These are phyloP conservation scores for Drosophila lowei DNA, from an alignment of 1,140 invertebrate species.

Conservation along the genomic window DNA sequence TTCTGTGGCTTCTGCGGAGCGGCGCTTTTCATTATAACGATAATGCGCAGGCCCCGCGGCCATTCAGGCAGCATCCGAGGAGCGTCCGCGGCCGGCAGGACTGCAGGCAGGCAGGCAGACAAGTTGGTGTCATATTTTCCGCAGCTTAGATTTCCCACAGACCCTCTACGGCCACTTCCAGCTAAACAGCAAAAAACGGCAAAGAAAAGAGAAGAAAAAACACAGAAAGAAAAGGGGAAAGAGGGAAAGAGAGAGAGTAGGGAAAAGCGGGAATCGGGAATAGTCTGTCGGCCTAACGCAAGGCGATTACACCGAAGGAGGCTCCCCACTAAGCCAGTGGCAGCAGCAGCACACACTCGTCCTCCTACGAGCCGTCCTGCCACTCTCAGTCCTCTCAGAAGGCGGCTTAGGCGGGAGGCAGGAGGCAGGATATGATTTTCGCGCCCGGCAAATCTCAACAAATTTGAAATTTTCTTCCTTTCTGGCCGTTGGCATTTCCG, in stretches of 20 bases:
- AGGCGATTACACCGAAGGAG: slow-evolving; percentile 51
- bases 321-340: slow-evolving; percentile 25
- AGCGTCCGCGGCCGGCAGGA: not conserved
- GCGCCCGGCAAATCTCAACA: slow-evolving; percentile 77
- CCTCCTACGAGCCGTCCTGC: slow-evolving; percentile 26
- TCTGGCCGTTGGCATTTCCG: slow-evolving; percentile 66
- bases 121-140: slow-evolving; percentile 79
- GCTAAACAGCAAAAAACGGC: not conserved
- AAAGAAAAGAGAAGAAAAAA: too few relatives aligned
- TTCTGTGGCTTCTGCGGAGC: slow-evolving; percentile 1
- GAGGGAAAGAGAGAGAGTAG: not conserved
- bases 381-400: slow-evolving; percentile 11
- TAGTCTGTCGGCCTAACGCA: slow-evolving; percentile 55
- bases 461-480: slow-evolving; percentile 61
- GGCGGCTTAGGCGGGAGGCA: slow-evolving; percentile 21
- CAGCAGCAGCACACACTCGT: slow-evolving; percentile 35
- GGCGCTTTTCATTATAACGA: slow-evolving; percentile 73
- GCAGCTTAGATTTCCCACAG: slow-evolving; percentile 75
- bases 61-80: slow-evolving; percentile 30
- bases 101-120: slow-evolving; percentile 12
- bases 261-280: slow-evolving; percentile 13
- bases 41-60: slow-evolving; percentile 72
- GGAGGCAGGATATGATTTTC: slow-evolving; percentile 70
- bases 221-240: too few relatives aligned
- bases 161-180: slow-evolving; percentile 51